Conservation (phyloP, 2,888 invertebrate species). For the Xestoiulus laeticollis region DNA sequence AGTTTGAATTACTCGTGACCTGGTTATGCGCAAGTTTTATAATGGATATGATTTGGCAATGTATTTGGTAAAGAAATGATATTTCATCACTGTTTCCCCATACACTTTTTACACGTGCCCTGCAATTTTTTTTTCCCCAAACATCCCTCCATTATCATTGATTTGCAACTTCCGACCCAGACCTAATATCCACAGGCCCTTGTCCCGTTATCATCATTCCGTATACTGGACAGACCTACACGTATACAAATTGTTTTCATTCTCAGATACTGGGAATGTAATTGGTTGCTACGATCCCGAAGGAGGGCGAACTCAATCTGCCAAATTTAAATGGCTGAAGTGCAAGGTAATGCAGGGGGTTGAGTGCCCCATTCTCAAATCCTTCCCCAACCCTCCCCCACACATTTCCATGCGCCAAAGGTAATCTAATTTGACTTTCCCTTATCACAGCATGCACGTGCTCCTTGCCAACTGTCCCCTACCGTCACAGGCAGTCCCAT, state of each 20-base stretch:
- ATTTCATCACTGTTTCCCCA: too few species aligned
- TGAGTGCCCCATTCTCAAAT: background rate
- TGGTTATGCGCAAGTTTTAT: too few species aligned
- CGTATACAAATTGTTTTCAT: conserved; percentile 3
- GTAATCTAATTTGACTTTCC: conserved; percentile 47
- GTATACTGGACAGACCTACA: background rate
- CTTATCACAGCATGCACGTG: conserved; percentile 39
- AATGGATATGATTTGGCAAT: too few species aligned
- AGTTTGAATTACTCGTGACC: too few species aligned
- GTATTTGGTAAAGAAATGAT: too few species aligned
- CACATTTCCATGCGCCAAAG: background rate
- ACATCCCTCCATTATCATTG: background rate
- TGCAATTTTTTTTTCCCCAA: background rate
- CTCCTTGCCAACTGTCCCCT: background rate
- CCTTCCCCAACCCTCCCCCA: background rate
- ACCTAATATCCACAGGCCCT: background rate
- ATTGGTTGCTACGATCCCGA: background rate
- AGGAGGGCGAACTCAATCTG: background rate
- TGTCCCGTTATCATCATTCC: background rate
- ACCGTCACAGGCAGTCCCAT: background rate
- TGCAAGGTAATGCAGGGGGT: conserved; percentile 12
- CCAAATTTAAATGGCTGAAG: conserved; percentile 18
- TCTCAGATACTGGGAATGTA: conserved; percentile 2
- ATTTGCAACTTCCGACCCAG: background rate
- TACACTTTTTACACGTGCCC: too few species aligned